Evolutionary conservation across 2,888 invertebrate genomes (phyloP).

Genomic region (Metalampra italica): DNA sequence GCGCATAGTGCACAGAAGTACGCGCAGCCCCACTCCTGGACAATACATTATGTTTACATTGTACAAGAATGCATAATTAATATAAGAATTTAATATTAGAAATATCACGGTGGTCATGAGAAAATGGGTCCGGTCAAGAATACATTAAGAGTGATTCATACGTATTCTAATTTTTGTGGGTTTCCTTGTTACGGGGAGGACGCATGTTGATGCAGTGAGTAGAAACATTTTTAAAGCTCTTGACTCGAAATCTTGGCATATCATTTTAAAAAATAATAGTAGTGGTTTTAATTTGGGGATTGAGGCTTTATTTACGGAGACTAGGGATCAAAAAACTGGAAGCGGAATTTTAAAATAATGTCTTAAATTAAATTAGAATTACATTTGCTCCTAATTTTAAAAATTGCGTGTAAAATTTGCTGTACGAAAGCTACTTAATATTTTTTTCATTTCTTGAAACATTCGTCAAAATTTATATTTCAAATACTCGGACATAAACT

Average conservation of each 20-base stretch:
- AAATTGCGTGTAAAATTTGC: too few relatives aligned
- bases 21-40: slow-evolving; percentile 18
- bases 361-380: too few relatives aligned
- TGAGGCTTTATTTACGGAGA: background rate
- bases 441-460: too few relatives aligned
- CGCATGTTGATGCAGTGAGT: slow-evolving; percentile 7
- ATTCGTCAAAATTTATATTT: too few relatives aligned
- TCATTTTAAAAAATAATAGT: slow-evolving; percentile 2
- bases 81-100: slow-evolving; percentile 30
- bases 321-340: too few relatives aligned
- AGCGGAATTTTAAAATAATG: too few relatives aligned
- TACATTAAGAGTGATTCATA: slow-evolving; percentile 31
- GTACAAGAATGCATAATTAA: slow-evolving; percentile 73
- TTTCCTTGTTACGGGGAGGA: slow-evolving; percentile 17
- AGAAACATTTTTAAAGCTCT: slow-evolving; percentile 7
- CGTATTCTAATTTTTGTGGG: slow-evolving; percentile 25
- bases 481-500: too few relatives aligned
- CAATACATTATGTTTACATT: slow-evolving; percentile 72
- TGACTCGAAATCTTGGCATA: slow-evolving; percentile 10
- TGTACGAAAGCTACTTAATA: too few relatives aligned
- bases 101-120: slow-evolving; percentile 67
- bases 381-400: too few relatives aligned
- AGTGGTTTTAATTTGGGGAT: background rate
- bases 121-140: slow-evolving; percentile 50
- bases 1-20: slow-evolving; percentile 20